A percentile compares a stretch with the other conserved stretches of the same genome.
Conservation (phyloP, 2,797 vertebrate genomes). For the Lepus oiostolus region DNA sequence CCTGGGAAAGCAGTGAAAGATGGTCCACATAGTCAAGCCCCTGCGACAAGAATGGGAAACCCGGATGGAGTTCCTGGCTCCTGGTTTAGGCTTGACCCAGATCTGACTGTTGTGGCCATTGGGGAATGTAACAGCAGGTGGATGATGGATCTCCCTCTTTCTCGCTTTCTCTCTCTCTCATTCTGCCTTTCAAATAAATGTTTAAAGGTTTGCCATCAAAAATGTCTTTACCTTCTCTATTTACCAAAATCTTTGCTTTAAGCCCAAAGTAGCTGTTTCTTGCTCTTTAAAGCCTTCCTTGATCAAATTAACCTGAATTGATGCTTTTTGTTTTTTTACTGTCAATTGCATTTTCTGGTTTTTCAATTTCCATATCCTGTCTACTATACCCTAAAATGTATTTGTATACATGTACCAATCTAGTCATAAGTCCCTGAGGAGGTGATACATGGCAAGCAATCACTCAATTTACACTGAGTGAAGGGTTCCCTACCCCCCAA, state of each 20-base stretch:
- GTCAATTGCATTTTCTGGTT: neutral
- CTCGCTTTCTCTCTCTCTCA: too few relatives aligned
- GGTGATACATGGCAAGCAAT: neutral
- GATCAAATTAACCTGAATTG: neutral
- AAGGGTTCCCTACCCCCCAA: neutral
- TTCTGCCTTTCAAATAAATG: too few relatives aligned
- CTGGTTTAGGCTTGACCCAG: too few relatives aligned
- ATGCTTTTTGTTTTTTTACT: neutral
- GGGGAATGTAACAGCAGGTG: too few relatives aligned
- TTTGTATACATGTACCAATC: neutral
- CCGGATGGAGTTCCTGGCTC: too few relatives aligned
- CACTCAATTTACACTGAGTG: neutral
- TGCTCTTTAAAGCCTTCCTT: neutral
- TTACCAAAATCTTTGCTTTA: neutral
- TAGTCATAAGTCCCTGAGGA: neutral
- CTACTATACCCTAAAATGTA: neutral
- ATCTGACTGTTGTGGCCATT: too few relatives aligned
- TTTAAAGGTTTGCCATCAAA: slow-evolving; percentile 7
- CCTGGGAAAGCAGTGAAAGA: too few relatives aligned
- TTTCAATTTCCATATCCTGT: neutral
- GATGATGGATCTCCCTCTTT: too few relatives aligned
- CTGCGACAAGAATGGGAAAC: too few relatives aligned
- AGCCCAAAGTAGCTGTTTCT: neutral
- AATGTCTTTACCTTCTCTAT: neutral
- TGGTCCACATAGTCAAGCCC: too few relatives aligned